phyloP scores from a whole-genome alignment of 2,113 vertebrate genomes.

The Onychostruthus taczanowskii region DNA sequence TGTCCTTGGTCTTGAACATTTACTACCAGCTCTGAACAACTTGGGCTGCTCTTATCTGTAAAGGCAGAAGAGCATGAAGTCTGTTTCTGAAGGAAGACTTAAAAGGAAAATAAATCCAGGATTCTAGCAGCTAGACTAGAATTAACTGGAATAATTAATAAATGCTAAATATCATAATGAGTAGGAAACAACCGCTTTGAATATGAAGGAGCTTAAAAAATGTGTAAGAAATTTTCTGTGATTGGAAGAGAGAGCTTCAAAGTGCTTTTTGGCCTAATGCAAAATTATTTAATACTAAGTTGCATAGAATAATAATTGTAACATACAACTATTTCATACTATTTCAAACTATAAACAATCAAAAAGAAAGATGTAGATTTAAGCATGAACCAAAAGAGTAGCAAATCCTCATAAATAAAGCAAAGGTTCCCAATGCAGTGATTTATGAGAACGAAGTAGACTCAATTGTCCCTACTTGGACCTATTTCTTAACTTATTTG shows the following conservation, averaged over 20 bases:
- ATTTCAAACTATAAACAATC: not conserved
- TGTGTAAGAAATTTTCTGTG: not conserved
- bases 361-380: not conserved
- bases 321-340: not conserved
- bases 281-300: not conserved
- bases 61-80: not conserved
- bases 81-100: not conserved
- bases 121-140: not conserved
- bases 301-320: not conserved
- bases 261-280: not conserved
- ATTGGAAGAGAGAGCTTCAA: not conserved
- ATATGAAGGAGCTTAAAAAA: not conserved
- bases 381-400: not conserved
- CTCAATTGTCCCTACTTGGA: not conserved
- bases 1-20: not conserved
- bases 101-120: not conserved
- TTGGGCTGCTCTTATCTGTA: not conserved
- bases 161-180: not conserved
- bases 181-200: not conserved
- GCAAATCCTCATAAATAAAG: not conserved
- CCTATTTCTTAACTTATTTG: not conserved
- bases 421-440: not conserved
- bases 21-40: not conserved
- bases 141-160: slow-evolving; percentile 17
- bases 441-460: not conserved